Base-by-base conservation (phyloP, 92 coral and sea anemone genomes). In the Blastomussa wellsi region DNA sequence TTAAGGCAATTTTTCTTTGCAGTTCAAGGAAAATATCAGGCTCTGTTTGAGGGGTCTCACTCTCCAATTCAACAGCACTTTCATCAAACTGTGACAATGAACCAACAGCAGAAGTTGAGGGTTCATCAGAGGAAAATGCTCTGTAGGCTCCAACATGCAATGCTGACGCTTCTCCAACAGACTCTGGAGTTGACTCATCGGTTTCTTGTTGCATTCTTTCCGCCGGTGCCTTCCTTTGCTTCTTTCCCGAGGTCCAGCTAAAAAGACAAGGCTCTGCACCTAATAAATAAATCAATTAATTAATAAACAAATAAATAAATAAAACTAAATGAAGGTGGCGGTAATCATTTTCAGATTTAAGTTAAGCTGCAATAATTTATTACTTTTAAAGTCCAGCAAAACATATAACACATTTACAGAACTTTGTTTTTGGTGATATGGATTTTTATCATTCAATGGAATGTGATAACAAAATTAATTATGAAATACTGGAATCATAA, bases 231-330 rank as follows among this genome's bases (percentile, higher is more conserved):
- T 62, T 79, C 65, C 75, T 79, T 65, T 79, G 75, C 8, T 65
- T 79, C 28, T 35, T 3, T 42, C 17, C 8, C 29, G 0, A 26
- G 0, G 84, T 64, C 84, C 84, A 79, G 84, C 84, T 66, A 79
- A 79, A 65, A 42, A 77, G 41, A 28, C 12, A 65, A 65, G 84
- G 84, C 68, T 79, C 84, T 79, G 84, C 73, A 79, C 75, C 76
- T 62, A 17, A n/a, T 20, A 31, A 32, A 41, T 79, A 12, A 79
- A 37, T 13, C 12, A 78, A 62, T 24, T 0, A 28, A 36, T 41
- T 39, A 17, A n/a, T 20, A 31, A 32, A 41, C 65, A n/a, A n/a
- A n/a, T n/a, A 12, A 79, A 37, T 13, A n/a, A 78, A 62, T 24
- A 5, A 28, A 36, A 31, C 44, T 51, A 29, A 32, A 0, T 70